Conservation (phyloP, 2,113 vertebrate species). For the Arenaria interpres region DNA sequence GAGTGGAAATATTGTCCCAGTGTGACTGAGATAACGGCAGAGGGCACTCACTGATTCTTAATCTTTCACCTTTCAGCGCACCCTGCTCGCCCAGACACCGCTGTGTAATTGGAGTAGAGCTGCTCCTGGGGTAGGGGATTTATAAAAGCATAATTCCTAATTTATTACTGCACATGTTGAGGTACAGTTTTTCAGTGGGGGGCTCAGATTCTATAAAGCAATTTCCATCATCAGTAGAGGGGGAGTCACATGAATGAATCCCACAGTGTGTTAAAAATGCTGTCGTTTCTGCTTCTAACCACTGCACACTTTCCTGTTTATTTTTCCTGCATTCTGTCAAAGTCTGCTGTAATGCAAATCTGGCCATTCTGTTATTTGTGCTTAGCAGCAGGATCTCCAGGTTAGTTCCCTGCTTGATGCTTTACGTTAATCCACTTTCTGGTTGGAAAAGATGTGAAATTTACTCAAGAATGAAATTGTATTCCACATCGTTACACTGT, state of each 20-base stretch:
- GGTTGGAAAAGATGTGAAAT: conserved; percentile 56
- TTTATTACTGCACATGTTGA: not conserved
- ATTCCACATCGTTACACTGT: conserved; percentile 45
- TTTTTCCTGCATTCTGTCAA: not conserved
- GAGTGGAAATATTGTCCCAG: not conserved
- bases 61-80: not conserved
- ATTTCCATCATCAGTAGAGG: not conserved
- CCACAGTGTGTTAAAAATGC: not conserved
- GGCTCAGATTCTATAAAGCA: not conserved
- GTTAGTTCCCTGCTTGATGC: conserved; percentile 42
- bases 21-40: conserved; percentile 35
- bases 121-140: not conserved
- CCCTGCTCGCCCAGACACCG: not conserved
- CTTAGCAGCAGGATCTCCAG: conserved; percentile 34
- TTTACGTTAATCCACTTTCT: conserved; percentile 52
- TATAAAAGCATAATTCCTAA: not conserved
- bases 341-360: not conserved
- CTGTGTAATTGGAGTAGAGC: not conserved
- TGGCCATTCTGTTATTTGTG: conserved; percentile 26
- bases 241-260: not conserved
- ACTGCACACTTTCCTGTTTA: not conserved
- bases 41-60: conserved; percentile 47
- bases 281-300: not conserved
- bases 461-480: conserved; percentile 72
- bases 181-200: not conserved